Evolutionary conservation across 2,113 vertebrate genomes (phyloP), one percentile per base, ranked within the genome.

Genomic region (Gymnorhina tibicen): DNA sequence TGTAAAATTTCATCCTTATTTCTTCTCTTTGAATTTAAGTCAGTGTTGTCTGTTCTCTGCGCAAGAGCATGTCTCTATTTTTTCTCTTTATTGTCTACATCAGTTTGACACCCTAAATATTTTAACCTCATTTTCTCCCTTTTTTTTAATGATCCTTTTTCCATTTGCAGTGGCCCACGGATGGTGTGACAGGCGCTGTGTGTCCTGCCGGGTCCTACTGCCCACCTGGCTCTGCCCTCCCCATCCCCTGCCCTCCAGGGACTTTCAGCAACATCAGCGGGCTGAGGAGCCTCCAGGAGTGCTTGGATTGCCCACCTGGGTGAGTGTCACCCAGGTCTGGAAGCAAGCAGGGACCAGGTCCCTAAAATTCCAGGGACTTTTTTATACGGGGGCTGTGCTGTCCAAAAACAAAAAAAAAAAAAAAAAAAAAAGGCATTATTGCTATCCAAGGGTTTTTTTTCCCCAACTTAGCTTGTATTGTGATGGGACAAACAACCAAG

Each of bases 171-270:
- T 93, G 97, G 93, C 99, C 99, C 53, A 88, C 76, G 2, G 98
- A 99, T 22, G 99, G 98, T 30, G 96, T 93, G 47, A 98, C 98
- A 24, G 98, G 98, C 78, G 97, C 97, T 3, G 69, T 98, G 87
- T 99, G 99, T 95, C 98, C 98, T 67, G 93, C 97, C 44, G 99
- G 99, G 22, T 95, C 98, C 62, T 99, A 98, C 91, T 99, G 99
- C 80, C 98, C 98, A 11, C 62, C 63, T 1, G 98, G 97, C 19
- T 98, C 98, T 13, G 91, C 97, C 28, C 87, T 96, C n/a, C 98
- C 99, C 41, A 46, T 96, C 13, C 98, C 98, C 32, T 99, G 99
- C 75, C 98, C 99, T n/a, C 58, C 98, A 6, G 98, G 99, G 33
- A 98, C 98, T 18, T 99, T 98, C 96, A 98, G 98, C 95, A 98